Base-by-base conservation (phyloP, 1,140 invertebrate genomes). In the Bombus terrestris region DNA sequence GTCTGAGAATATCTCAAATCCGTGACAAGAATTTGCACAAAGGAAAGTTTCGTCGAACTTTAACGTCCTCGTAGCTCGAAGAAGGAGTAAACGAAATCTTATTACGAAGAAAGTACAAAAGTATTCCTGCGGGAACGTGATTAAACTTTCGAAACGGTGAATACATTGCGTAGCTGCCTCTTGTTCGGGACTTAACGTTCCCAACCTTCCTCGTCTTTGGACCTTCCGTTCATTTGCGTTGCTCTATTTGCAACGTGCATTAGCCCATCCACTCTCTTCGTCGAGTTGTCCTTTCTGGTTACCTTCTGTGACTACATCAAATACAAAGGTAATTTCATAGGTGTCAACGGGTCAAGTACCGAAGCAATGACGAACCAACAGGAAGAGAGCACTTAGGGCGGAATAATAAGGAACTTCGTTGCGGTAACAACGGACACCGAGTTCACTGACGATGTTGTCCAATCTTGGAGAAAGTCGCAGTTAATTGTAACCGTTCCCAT, bases 321-420 rank as follows among this genome's bases (percentile, higher is more conserved):
- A 86, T 41, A 69, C 69, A 22, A 83, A 73, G 68, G 72, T 89
- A 86, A 90, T 79, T 89, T 87, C 53, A 53, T 59, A 59, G 79
- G 64, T 79, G 71, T 80, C 47, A 68, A 28, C 66, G 77, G 80
- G 47, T 83, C 81, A 85, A 85, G 74, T 86, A 43, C 53, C 10
- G 68, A 83, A 71, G 75, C 71, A 43, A 73, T 39, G 77, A 64
- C 57, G 64, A 18, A 32, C 53, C 37, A 74, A 64, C 71, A 71
- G 79, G 82, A 83, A 88, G 81, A 85, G 64, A 72, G 78, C 76
- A 73, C 86, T 59, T 76, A 69, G 39, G 57, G 75, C 64, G 74
- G 77, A 85, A 87, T 90, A 88, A 89, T 87, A 90, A 90, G 82
- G 59, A 75, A 76, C 82, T 64, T 90, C 81, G 77, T 90, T 90